These are phyloP conservation scores for Heliconius congener DNA, from an alignment of 1,140 invertebrate species.

Conservation along the genomic window DNA sequence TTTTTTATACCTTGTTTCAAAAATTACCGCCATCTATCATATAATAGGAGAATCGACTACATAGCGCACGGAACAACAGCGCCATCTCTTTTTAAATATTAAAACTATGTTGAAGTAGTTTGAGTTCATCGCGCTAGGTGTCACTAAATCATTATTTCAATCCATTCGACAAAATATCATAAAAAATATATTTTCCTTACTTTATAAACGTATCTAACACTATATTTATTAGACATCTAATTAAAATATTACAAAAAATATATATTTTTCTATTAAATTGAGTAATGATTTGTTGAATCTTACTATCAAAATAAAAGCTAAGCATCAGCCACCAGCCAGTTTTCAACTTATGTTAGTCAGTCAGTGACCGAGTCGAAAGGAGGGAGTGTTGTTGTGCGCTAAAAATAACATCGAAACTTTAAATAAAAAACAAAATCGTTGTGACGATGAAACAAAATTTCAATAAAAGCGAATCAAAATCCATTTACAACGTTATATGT, in stretches of 20 bases:
- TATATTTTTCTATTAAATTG: background rate
- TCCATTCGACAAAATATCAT: background rate
- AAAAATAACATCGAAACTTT: slow-evolving; percentile 52
- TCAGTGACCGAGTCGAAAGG: slow-evolving; percentile 46
- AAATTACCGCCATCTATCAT: background rate
- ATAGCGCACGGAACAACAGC: background rate
- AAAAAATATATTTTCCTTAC: background rate
- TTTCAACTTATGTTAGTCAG: slow-evolving; percentile 23
- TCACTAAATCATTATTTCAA: background rate
- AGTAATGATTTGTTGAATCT: background rate
- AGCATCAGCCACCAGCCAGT: background rate
- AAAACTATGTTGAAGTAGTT: background rate
- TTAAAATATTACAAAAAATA: background rate
- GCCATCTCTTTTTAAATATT: background rate
- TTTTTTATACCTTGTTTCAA: background rate
- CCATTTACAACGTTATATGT: background rate
- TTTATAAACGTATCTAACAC: no score
- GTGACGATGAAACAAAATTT: slow-evolving; percentile 48
- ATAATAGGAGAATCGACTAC: background rate
- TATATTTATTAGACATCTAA: no score
- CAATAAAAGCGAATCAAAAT: slow-evolving; percentile 32
- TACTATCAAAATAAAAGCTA: background rate
- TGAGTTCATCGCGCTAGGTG: background rate
- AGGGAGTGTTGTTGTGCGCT: slow-evolving; percentile 43
- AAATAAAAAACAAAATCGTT: slow-evolving; percentile 48